A percentile compares a stretch with the other conserved stretches of the same genome.
Evolutionary conservation across 2,113 vertebrate genomes (phyloP).

Genomic region (Conger conger): DNA sequence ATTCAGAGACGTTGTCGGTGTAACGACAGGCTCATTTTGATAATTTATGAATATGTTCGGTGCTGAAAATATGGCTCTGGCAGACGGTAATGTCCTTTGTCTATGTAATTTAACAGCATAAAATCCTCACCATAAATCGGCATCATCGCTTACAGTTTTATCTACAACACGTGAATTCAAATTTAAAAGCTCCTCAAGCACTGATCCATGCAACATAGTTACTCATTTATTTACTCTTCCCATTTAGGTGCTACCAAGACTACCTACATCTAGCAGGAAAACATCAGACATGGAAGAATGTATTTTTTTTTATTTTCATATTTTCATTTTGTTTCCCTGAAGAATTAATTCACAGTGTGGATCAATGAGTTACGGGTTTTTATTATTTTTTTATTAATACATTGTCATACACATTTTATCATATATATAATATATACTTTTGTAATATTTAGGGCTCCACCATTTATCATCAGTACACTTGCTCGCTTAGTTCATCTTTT

Average conservation of each 20-base stretch:
- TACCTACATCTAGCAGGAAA: background rate
- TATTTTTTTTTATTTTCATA: conserved; percentile 7
- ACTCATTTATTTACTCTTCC: background rate
- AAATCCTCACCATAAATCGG: background rate
- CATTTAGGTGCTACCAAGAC: background rate
- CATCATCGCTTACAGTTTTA: background rate
- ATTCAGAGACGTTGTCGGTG: no score
- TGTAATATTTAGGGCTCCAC: conserved; percentile 71
- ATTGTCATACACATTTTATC: conserved; percentile 51
- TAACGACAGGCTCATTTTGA: no score
- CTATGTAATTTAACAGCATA: background rate
- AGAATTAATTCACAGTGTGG: conserved; percentile 30
- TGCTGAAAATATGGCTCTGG: no score
- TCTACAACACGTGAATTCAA: background rate
- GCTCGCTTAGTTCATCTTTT: conserved; percentile 51
- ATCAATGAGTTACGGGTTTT: conserved; percentile 47
- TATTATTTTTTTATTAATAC: conserved; percentile 68
- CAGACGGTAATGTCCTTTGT: no score
- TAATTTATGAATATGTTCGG: no score
- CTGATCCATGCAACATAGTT: background rate
- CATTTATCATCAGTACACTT: conserved; percentile 58
- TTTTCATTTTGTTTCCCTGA: conserved; percentile 9
- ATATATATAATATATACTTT: conserved; percentile 70
- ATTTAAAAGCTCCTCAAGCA: background rate
- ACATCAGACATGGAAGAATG: background rate